Percentiles rank a stretch among this genome's conserved stretches.
Conservation (phyloP, 2,113 vertebrate genomes). For the Macrotus californicus region DNA sequence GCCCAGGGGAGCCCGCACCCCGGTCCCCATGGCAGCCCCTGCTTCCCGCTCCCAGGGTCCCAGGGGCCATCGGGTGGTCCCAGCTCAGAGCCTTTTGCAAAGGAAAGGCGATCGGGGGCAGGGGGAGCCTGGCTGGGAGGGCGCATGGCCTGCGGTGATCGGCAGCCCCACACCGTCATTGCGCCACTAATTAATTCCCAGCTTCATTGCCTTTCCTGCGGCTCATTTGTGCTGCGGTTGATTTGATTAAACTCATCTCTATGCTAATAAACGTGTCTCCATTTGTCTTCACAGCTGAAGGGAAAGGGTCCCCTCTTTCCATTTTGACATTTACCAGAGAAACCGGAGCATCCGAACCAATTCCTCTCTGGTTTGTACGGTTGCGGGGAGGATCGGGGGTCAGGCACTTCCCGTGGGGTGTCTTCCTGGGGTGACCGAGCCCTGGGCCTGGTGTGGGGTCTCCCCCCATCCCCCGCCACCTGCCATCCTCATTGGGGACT, state of each 20-base stretch:
- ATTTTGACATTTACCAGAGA: slow-evolving; percentile 82
- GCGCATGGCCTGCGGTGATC: slow-evolving; percentile 84
- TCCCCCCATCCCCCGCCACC: not conserved
- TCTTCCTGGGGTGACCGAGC: not conserved
- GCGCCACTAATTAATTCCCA: slow-evolving; percentile 91
- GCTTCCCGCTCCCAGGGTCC: not conserved
- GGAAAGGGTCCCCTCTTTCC: slow-evolving; percentile 80
- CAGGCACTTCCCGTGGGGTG: not conserved
- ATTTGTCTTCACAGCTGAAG: slow-evolving; percentile 84
- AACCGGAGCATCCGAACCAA: slow-evolving; percentile 76
- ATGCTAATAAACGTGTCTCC: slow-evolving; percentile 92
- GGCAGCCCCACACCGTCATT: slow-evolving; percentile 86
- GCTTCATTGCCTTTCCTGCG: slow-evolving; percentile 89
- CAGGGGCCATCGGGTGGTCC: slow-evolving; percentile 41
- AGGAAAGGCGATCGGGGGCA: slow-evolving; percentile 73
- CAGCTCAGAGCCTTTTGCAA: slow-evolving; percentile 64
- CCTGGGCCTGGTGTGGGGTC: not conserved
- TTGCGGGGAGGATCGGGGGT: not conserved
- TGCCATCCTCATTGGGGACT: not conserved
- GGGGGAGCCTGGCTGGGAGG: slow-evolving; percentile 71
- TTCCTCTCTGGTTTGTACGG: slow-evolving; percentile 71
- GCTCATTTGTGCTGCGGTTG: slow-evolving; percentile 87
- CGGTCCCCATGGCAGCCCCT: too few species aligned
- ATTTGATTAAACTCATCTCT: slow-evolving; percentile 92
- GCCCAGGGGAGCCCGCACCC: not conserved